Evolutionary conservation across 2,113 vertebrate genomes (phyloP).

Genomic region (Solea solea): DNA sequence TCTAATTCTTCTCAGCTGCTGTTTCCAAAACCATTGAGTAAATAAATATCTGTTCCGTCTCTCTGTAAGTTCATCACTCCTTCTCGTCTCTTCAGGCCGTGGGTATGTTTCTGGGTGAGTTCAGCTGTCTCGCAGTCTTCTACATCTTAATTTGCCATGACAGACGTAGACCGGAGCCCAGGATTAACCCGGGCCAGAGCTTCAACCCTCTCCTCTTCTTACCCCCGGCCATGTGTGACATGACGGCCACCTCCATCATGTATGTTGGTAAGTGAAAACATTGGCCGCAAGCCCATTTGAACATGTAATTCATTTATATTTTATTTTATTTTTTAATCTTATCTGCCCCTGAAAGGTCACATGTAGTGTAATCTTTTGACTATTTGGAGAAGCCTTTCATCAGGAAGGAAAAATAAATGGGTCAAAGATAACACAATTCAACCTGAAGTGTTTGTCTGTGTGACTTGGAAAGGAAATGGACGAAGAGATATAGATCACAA

Average conservation of each 20-base stretch:
- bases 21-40: not conserved
- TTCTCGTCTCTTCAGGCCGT: constrained; percentile 79
- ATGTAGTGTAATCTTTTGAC: not conserved
- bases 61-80: not conserved
- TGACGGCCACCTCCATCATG: constrained; percentile 93
- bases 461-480: not conserved
- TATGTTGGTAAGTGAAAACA: constrained; percentile 90
- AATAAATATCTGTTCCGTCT: not conserved
- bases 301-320: not conserved
- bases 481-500: not conserved
- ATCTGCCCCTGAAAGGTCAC: constrained; percentile 12
- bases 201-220: constrained; percentile 91
- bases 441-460: not conserved
- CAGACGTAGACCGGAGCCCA: constrained; percentile 73
- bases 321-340: not conserved
- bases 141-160: constrained; percentile 85
- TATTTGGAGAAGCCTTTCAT: not conserved
- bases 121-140: constrained; percentile 89
- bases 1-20: too few species aligned
- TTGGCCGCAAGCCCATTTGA: not conserved
- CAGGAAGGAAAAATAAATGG: constrained; percentile 1
- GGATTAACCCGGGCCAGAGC: constrained; percentile 75
- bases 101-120: constrained; percentile 93
- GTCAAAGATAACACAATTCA: not conserved
- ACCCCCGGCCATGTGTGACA: constrained; percentile 92